phyloP scores from a whole-genome alignment of 2,888 invertebrate genomes.

The Neuroscelio doddi region DNA sequence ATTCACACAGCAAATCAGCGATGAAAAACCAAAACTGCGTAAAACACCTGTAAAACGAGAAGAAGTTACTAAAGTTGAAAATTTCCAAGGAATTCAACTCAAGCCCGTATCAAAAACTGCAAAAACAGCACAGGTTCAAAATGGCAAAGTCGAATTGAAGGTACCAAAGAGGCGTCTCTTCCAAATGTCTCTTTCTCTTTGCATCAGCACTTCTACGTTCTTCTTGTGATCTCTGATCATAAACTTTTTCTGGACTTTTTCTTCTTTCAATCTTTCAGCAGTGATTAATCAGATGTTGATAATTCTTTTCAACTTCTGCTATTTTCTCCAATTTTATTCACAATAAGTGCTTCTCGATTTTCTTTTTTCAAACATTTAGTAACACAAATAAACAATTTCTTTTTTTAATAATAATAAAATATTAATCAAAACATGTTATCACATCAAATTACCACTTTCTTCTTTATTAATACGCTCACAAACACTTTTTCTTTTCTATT shows the following conservation, averaged over 20 bases:
- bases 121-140: slow-evolving; percentile 61
- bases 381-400: too few relatives aligned
- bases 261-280: neutral
- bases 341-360: too few relatives aligned
- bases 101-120: slow-evolving; percentile 74
- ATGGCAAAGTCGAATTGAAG: slow-evolving; percentile 64
- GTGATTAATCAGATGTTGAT: neutral
- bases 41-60: slow-evolving; percentile 67
- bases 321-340: too few relatives aligned
- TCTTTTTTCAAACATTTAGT: too few relatives aligned
- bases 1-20: slow-evolving; percentile 64
- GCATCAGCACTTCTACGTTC: slow-evolving; percentile 1
- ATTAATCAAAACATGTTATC: too few relatives aligned
- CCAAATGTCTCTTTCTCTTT: neutral
- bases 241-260: neutral
- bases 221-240: neutral
- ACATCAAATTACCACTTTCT: too few relatives aligned
- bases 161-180: slow-evolving; percentile 56
- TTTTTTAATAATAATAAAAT: too few relatives aligned
- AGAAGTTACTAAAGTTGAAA: slow-evolving; percentile 73
- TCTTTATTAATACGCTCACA: too few relatives aligned
- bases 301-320: too few relatives aligned
- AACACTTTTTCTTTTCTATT: too few relatives aligned
- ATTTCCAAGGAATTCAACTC: slow-evolving; percentile 76
- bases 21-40: slow-evolving; percentile 70